These are phyloP conservation scores for Therioaphis trifolii DNA, from an alignment of 2,888 invertebrate genomes.

Conservation along the genomic window DNA sequence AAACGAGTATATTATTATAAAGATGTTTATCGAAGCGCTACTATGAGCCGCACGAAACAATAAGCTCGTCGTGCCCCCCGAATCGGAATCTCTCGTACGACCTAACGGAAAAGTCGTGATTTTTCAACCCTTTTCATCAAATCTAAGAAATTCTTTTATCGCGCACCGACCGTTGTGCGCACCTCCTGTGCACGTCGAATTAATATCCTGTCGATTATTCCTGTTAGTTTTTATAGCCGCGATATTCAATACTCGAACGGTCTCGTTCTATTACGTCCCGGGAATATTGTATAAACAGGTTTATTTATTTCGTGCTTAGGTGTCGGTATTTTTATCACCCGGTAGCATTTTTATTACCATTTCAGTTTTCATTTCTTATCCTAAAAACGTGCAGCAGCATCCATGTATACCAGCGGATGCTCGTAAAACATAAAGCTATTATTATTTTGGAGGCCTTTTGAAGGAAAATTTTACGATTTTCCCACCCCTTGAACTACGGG, in stretches of 20 bases:
- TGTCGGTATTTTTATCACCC: slow-evolving; percentile 56
- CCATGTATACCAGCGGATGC: slow-evolving; percentile 2
- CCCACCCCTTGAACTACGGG: slow-evolving; percentile 33
- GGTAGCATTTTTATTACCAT: slow-evolving; percentile 55
- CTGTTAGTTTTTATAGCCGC: neutral
- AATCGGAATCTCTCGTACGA: no score
- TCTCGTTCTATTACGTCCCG: slow-evolving; percentile 24
- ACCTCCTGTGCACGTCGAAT: no score
- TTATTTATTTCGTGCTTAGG: slow-evolving; percentile 54
- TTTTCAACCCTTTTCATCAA: neutral
- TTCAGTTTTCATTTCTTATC: slow-evolving; percentile 57
- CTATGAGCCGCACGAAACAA: neutral
- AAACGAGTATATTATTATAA: no score
- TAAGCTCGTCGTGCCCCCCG: no score
- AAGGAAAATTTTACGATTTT: slow-evolving; percentile 59
- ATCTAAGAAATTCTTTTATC: no score
- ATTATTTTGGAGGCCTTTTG: slow-evolving; percentile 51
- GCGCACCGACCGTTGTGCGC: no score
- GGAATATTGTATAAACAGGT: slow-evolving; percentile 55
- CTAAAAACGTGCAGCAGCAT: slow-evolving; percentile 46
- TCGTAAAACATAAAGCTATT: slow-evolving; percentile 61
- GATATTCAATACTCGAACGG: slow-evolving; percentile 46
- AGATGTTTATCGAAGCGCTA: neutral
- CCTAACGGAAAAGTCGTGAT: neutral
- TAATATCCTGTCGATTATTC: neutral